Percentiles rank a stretch among this genome's conserved stretches.
These are phyloP conservation scores for Eolophus roseicapilla DNA, from an alignment of 2,113 vertebrate genomes.

Conservation along the genomic window DNA sequence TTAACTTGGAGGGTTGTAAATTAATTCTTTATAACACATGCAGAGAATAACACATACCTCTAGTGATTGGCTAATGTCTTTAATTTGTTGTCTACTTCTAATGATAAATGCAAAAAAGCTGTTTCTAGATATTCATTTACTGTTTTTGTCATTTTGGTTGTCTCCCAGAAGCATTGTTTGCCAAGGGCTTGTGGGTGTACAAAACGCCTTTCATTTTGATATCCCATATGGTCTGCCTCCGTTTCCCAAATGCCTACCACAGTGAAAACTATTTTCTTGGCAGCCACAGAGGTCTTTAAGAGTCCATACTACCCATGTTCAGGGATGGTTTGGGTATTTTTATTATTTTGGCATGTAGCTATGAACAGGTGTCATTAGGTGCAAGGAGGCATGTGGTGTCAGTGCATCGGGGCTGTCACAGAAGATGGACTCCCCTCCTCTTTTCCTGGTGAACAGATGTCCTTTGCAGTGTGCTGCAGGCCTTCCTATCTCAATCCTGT, in stretches of 20 bases:
- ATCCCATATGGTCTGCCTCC: constrained; percentile 2
- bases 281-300: not conserved
- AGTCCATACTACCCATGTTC: not conserved
- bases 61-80: not conserved
- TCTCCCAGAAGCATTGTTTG: not conserved
- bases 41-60: not conserved
- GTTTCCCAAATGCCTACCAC: not conserved
- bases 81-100: not conserved
- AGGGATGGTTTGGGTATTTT: not conserved
- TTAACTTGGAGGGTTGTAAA: not conserved
- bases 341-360: constrained; percentile 28
- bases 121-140: not conserved
- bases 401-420: constrained; percentile 29
- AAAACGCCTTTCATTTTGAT: constrained; percentile 12
- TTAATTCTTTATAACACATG: not conserved
- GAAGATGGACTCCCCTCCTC: constrained; percentile 59
- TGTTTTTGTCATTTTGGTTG: not conserved
- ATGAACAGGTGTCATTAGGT: constrained; percentile 60
- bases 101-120: not conserved
- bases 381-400: constrained; percentile 34
- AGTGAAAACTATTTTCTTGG: constrained; percentile 2
- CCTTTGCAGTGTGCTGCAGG: constrained; percentile 34
- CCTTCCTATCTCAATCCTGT: constrained; percentile 25
- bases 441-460: constrained; percentile 67
- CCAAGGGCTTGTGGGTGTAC: constrained; percentile 21